Evolutionary conservation across 2,888 invertebrate species (phyloP).

Genomic region (Xanthorhoe spadicearia): DNA sequence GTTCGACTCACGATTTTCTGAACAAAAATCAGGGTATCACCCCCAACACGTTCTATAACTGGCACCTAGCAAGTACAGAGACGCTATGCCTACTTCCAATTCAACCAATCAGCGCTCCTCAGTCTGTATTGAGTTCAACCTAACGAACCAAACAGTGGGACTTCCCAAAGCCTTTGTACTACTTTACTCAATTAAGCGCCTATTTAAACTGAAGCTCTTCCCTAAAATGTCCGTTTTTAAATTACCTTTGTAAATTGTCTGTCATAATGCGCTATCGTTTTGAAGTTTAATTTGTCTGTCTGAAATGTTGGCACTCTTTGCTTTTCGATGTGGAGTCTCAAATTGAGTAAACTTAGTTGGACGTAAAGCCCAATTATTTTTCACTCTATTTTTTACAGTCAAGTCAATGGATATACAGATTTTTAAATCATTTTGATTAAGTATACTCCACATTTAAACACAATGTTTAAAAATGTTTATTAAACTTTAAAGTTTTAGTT

Average conservation of each 20-base stretch:
- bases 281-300: slow-evolving; percentile 28
- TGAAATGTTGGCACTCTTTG: slow-evolving; percentile 13
- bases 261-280: slow-evolving; percentile 25
- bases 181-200: slow-evolving; percentile 42
- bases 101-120: slow-evolving; percentile 27
- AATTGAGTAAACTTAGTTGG: too few relatives aligned
- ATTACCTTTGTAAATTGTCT: slow-evolving; percentile 38
- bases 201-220: slow-evolving; percentile 36
- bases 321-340: background rate
- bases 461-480: too few relatives aligned
- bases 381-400: too few relatives aligned
- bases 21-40: too few relatives aligned
- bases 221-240: slow-evolving; percentile 30
- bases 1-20: too few relatives aligned
- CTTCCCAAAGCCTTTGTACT: slow-evolving; percentile 38
- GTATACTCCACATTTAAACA: too few relatives aligned
- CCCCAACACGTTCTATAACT: too few relatives aligned
- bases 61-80: background rate
- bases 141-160: slow-evolving; percentile 43
- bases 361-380: too few relatives aligned
- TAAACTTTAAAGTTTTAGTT: too few relatives aligned
- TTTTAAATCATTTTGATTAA: too few relatives aligned
- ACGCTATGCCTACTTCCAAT: slow-evolving; percentile 6
- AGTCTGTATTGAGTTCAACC: slow-evolving; percentile 38
- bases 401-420: too few relatives aligned